Percentiles rank a stretch among this genome's conserved stretches.
phyloP scores from a whole-genome alignment of 2,888 invertebrate species.

The Callimorpha dominula region DNA sequence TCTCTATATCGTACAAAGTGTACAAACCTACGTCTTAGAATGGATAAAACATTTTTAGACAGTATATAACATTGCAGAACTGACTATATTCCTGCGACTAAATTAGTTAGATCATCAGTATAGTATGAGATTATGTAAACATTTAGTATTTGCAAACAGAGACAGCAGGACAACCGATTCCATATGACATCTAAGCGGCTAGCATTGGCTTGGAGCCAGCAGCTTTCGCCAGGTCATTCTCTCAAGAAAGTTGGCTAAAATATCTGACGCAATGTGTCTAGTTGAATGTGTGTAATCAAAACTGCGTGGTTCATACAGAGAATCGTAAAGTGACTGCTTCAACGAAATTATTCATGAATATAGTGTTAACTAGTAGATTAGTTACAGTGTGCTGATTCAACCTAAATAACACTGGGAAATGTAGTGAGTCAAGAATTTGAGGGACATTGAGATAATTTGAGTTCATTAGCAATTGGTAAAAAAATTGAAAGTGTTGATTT shows the following conservation, averaged over 20 bases:
- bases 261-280: constrained; percentile 58
- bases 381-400: constrained; percentile 42
- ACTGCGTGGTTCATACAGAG: constrained; percentile 44
- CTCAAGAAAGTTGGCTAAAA: constrained; percentile 66
- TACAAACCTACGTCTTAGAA: constrained; percentile 24
- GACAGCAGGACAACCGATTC: constrained; percentile 45
- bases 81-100: not conserved
- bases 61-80: constrained; percentile 8
- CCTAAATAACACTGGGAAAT: constrained; percentile 25
- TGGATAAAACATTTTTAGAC: constrained; percentile 15
- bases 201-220: constrained; percentile 65
- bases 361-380: constrained; percentile 35
- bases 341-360: constrained; percentile 43
- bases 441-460: constrained; percentile 39
- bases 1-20: constrained; percentile 18
- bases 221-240: constrained; percentile 75
- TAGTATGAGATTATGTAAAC: constrained; percentile 37
- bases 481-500: constrained; percentile 23
- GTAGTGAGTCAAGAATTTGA: constrained; percentile 40
- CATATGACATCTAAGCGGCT: constrained; percentile 36
- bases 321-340: constrained; percentile 21
- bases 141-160: constrained; percentile 50
- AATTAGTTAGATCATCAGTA: constrained; percentile 25
- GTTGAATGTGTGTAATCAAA: constrained; percentile 43
- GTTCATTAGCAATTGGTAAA: constrained; percentile 28